Evolutionary conservation across 92 coral and sea anemone genomes (phyloP).

Genomic region (Porites evermanni): DNA sequence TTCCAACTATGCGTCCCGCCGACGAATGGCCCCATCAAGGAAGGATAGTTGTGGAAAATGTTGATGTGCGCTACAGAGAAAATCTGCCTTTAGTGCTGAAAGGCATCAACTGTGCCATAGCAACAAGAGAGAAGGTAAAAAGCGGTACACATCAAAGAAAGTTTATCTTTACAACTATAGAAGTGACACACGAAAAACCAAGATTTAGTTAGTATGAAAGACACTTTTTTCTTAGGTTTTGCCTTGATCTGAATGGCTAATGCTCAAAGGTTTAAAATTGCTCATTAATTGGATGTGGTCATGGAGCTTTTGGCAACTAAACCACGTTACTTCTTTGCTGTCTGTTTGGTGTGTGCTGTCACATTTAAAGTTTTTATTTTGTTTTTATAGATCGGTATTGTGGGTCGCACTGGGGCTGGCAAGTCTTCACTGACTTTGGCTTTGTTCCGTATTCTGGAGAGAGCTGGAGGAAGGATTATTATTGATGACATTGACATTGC

Average conservation of each 20-base stretch:
- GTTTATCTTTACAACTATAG: background rate
- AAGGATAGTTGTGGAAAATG: constrained; percentile 60
- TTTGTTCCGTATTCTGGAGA: constrained; percentile 90
- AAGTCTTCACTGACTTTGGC: constrained; percentile 88
- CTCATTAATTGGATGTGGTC: too few relatives aligned
- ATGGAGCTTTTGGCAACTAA: background rate
- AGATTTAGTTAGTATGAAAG: background rate
- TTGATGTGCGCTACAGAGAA: constrained; percentile 85
- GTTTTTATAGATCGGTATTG: constrained; percentile 72
- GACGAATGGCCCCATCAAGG: constrained; percentile 96
- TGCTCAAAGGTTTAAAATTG: too few relatives aligned
- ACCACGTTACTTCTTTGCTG: background rate
- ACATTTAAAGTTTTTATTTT: background rate
- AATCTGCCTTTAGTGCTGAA: constrained; percentile 77
- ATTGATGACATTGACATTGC: constrained; percentile 87
- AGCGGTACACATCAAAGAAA: background rate
- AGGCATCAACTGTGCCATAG: constrained; percentile 70
- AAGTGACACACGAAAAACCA: background rate
- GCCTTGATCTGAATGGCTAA: too few relatives aligned
- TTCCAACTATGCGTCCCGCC: constrained; percentile 79
- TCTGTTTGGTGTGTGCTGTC: background rate
- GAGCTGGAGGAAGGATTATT: constrained; percentile 83
- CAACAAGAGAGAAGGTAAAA: constrained; percentile 84
- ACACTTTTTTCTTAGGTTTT: too few relatives aligned
- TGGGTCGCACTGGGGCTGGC: constrained; percentile 98